Percentiles rank a stretch among this genome's conserved stretches.
Evolutionary conservation across 2,797 vertebrate genomes (phyloP).

Genomic region (Amphiprion clarkii): DNA sequence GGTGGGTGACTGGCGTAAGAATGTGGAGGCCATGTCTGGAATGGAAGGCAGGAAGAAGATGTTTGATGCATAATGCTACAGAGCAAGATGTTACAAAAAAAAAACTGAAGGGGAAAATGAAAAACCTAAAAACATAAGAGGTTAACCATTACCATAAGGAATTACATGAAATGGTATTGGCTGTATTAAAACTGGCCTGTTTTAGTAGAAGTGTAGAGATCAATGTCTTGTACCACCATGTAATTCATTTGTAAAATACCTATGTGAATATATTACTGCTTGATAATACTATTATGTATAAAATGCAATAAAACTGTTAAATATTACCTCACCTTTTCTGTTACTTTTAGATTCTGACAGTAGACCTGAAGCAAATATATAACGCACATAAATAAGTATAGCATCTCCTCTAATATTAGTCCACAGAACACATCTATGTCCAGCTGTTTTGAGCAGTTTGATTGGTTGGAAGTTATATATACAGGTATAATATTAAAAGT

Average conservation of each 20-base stretch:
- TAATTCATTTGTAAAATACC: conserved; percentile 6
- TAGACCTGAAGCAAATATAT: background rate
- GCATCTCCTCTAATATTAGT: background rate
- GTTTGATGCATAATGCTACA: conserved; percentile 64
- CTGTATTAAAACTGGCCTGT: no score
- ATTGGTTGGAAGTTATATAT: background rate
- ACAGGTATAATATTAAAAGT: background rate
- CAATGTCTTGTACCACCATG: no score
- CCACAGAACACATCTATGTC: background rate
- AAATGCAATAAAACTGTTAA: conserved; percentile 20
- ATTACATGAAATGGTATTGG: no score
- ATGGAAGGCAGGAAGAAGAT: conserved; percentile 87
- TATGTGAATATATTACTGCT: conserved; percentile 18
- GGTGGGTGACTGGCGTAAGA: conserved; percentile 85
- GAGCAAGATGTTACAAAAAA: background rate
- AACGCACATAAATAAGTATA: background rate
- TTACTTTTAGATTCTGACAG: background rate
- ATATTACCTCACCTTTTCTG: conserved; percentile 5
- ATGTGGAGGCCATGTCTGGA: conserved; percentile 85
- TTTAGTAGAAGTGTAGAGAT: no score
- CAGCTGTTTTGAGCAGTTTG: background rate
- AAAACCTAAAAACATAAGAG: background rate
- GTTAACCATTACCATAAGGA: background rate
- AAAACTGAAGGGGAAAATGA: background rate
- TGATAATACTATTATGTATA: conserved; percentile 14